Conservation (phyloP, 2,797 vertebrate genomes). For the Cryptoblepharus egeriae region DNA sequence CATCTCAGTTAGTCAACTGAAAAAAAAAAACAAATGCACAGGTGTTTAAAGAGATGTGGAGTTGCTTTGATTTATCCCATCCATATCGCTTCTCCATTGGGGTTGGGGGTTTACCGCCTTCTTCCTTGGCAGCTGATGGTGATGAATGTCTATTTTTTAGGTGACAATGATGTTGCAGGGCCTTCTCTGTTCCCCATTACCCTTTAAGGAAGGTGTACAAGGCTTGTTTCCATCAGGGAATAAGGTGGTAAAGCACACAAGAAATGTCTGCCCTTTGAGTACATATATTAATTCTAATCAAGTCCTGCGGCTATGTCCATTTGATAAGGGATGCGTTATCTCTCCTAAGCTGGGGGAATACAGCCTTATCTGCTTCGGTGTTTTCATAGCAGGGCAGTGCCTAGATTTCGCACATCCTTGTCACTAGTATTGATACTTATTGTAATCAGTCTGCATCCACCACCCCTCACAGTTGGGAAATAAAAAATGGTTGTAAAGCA, state of each 20-base stretch:
- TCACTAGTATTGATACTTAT: neutral
- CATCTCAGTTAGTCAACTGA: too few species aligned
- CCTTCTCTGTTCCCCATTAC: too few species aligned
- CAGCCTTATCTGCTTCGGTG: neutral
- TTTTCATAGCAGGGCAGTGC: slow-evolving; percentile 2
- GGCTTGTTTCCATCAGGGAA: neutral
- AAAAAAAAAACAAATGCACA: too few species aligned
- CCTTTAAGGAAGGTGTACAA: neutral
- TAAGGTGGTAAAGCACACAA: neutral
- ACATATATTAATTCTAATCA: neutral
- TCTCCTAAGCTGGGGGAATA: neutral
- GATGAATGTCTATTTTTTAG: neutral
- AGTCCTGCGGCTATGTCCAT: neutral
- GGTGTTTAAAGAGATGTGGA: neutral
- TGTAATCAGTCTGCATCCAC: neutral
- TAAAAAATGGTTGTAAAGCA: neutral
- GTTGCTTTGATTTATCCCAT: neutral
- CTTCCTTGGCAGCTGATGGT: neutral
- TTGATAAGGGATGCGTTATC: slow-evolving; percentile 13
- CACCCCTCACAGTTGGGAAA: neutral
- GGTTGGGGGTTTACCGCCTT: too few species aligned
- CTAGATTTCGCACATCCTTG: neutral
- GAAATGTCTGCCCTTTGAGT: slow-evolving; percentile 18
- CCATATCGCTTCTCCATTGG: neutral
- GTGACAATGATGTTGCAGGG: neutral